Percentiles rank a stretch among this genome's conserved stretches.
These are phyloP conservation scores for Oryzaephilus surinamensis DNA, from an alignment of 1,140 invertebrate species.

Conservation along the genomic window DNA sequence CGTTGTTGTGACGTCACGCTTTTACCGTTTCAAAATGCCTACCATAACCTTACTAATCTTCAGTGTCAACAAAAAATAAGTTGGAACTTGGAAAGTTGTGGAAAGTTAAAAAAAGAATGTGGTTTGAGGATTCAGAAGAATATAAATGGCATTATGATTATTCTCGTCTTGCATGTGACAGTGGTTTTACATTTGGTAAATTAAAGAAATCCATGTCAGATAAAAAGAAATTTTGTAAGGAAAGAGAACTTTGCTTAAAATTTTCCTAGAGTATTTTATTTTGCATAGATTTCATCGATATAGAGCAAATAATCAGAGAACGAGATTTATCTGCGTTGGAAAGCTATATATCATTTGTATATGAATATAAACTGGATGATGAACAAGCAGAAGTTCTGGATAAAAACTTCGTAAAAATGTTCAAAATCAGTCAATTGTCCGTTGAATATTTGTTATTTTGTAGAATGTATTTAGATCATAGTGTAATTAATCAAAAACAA, in stretches of 20 bases:
- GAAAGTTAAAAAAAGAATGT: too few species aligned
- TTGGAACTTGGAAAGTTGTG: too few species aligned
- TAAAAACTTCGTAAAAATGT: conserved; percentile 55
- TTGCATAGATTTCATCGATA: conserved; percentile 48
- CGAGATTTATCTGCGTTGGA: conserved; percentile 52
- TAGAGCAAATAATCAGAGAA: conserved; percentile 50
- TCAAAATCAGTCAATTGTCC: conserved; percentile 53
- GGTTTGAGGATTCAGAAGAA: too few species aligned
- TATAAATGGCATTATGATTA: conserved; percentile 48
- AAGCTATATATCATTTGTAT: conserved; percentile 41
- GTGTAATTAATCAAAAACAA: conserved; percentile 49
- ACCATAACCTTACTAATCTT: too few species aligned
- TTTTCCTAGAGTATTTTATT: conserved; percentile 8
- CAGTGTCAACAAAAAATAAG: too few species aligned
- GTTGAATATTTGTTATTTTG: conserved; percentile 60
- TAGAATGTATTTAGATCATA: conserved; percentile 55
- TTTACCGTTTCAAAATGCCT: too few species aligned
- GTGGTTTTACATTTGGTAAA: conserved; percentile 54
- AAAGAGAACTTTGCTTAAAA: conserved; percentile 8
- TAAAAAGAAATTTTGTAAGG: conserved; percentile 55
- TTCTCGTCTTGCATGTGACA: conserved; percentile 53
- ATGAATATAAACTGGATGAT: conserved; percentile 28
- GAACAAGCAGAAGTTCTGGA: conserved; percentile 45
- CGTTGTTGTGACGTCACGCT: too few species aligned
- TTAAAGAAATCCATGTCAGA: conserved; percentile 46